Percentiles rank a stretch among this genome's conserved stretches.
phyloP scores from a whole-genome alignment of 37 sponge, comb jelly and placozoan species.

The Axinella damicornis region DNA sequence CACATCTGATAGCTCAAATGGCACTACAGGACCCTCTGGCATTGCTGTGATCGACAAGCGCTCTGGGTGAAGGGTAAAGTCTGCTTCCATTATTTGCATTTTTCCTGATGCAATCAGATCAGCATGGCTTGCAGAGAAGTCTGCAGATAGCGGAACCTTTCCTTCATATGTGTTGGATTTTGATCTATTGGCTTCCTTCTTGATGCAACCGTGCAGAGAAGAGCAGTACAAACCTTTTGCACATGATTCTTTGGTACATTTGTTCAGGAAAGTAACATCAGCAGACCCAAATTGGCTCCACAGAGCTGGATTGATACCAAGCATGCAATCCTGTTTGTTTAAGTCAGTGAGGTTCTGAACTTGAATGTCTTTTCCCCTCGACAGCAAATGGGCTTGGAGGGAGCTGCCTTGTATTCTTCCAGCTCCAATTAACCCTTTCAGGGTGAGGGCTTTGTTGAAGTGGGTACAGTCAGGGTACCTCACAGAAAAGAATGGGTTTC shows the following conservation, averaged over 20 bases:
- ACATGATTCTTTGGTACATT: neutral
- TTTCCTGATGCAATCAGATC: conserved; percentile 22
- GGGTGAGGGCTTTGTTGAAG: conserved; percentile 83
- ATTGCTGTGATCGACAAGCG: neutral
- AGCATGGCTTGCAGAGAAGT: conserved; percentile 59
- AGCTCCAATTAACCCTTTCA: conserved; percentile 57
- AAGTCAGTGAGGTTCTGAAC: conserved; percentile 35
- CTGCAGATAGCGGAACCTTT: conserved; percentile 23
- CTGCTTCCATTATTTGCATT: neutral
- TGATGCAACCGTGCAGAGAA: conserved; percentile 74
- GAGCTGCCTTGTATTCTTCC: conserved; percentile 44
- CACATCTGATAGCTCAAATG: neutral
- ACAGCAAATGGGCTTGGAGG: conserved; percentile 79
- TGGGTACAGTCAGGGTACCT: conserved; percentile 80
- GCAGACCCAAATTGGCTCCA: neutral
- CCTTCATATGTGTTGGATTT: neutral
- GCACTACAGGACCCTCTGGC: neutral
- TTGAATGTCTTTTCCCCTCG: conserved; percentile 60
- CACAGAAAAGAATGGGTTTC: conserved; percentile 38
- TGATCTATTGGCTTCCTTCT: neutral
- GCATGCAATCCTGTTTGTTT: conserved; percentile 17
- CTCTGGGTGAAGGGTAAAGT: neutral
- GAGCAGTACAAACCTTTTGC: conserved; percentile 58
- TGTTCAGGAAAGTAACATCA: neutral
- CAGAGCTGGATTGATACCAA: conserved; percentile 37